Conservation (phyloP, 2,113 vertebrate species). For the Rhipidura dahli region DNA sequence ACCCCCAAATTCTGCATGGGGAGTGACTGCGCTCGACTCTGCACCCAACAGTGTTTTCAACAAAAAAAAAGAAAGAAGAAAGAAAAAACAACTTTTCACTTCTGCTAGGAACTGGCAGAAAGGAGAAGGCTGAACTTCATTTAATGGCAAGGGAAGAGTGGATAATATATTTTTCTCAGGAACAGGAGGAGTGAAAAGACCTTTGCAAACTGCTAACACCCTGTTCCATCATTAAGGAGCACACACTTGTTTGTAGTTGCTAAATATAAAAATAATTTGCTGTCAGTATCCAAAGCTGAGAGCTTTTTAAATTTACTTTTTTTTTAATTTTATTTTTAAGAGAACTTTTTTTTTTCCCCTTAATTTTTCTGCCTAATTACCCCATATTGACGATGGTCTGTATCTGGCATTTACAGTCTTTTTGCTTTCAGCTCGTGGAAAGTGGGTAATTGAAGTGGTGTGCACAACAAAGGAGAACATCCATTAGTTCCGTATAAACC, state of each 20-base stretch:
- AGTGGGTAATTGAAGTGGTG: constrained; percentile 46
- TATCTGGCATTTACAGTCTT: not conserved
- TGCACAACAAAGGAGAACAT: constrained; percentile 49
- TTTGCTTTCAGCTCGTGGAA: not conserved
- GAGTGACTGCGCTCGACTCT: fast-evolving
- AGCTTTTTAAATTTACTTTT: not conserved
- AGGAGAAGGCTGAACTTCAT: not conserved
- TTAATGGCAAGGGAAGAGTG: fast-evolving
- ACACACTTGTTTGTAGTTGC: not conserved
- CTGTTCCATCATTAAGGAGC: not conserved
- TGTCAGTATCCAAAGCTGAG: not conserved
- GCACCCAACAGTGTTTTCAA: not conserved
- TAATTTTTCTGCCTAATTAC: constrained; percentile 14
- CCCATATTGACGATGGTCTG: not conserved
- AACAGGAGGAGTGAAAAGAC: not conserved
- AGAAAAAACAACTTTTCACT: not conserved
- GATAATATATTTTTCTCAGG: not conserved
- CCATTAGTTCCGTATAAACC: constrained; percentile 36
- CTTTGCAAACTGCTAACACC: not conserved
- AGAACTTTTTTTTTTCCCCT: not conserved
- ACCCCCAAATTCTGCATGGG: fast-evolving
- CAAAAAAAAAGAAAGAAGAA: not conserved
- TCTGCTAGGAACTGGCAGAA: not conserved
- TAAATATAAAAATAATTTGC: constrained; percentile 9
- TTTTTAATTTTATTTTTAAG: not conserved